phyloP scores from a whole-genome alignment of 1,140 invertebrate genomes.

The Danaus melanippus region DNA sequence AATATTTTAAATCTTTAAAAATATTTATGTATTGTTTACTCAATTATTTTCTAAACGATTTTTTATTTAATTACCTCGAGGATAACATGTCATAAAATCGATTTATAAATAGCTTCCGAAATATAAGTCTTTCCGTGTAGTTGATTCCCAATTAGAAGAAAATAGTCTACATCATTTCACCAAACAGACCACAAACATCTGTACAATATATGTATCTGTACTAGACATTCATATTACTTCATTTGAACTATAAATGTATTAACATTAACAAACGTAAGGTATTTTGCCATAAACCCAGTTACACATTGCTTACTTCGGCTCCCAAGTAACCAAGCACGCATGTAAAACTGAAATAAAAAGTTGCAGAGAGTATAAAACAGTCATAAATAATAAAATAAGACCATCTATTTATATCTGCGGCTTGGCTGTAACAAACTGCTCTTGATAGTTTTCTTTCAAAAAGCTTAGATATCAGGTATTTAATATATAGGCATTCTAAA shows the following conservation, averaged over 20 bases:
- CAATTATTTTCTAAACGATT: too few species aligned
- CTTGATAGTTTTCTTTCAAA: conserved; percentile 30
- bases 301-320: conserved; percentile 29
- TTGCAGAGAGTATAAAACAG: conserved; percentile 55
- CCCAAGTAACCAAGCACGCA: conserved; percentile 26
- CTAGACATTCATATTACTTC: conserved; percentile 12
- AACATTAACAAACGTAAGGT: conserved; percentile 21
- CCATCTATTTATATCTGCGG: conserved; percentile 54
- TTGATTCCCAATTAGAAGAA: too few species aligned
- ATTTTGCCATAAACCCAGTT: conserved; percentile 38
- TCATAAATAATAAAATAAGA: conserved; percentile 61
- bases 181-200: too few species aligned
- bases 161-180: too few species aligned
- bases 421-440: conserved; percentile 15
- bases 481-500: too few species aligned
- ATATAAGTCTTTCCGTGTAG: too few species aligned
- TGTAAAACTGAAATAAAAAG: conserved; percentile 61
- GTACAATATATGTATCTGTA: conserved; percentile 5
- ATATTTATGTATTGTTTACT: too few species aligned
- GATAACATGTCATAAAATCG: too few species aligned
- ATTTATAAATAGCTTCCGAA: too few species aligned
- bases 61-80: too few species aligned
- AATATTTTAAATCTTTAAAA: too few species aligned
- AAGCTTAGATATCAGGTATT: too few species aligned
- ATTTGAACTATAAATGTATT: conserved; percentile 15